A percentile compares a stretch with the other conserved stretches of the same genome.
Conservation (phyloP, 2,888 invertebrate genomes). For the Octodonta nipae region DNA sequence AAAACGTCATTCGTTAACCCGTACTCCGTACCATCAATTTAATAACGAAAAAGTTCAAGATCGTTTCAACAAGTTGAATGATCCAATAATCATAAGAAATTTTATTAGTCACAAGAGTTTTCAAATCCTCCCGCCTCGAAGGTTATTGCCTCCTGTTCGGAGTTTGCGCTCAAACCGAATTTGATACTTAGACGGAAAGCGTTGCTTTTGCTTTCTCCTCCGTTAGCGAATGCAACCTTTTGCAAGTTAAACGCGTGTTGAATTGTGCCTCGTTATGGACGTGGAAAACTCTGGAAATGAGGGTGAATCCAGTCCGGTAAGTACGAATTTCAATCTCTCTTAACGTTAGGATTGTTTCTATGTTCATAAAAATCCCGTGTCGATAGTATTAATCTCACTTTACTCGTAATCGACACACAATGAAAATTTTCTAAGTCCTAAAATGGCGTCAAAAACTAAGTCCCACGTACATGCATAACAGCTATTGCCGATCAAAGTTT, state of each 20-base stretch:
- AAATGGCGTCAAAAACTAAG: constrained; percentile 74
- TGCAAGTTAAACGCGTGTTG: background rate
- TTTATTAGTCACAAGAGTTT: too few relatives aligned
- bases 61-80: too few relatives aligned
- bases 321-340: constrained; percentile 33
- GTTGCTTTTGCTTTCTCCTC: constrained; percentile 17
- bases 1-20: too few relatives aligned
- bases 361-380: constrained; percentile 14
- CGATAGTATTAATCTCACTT: constrained; percentile 23
- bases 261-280: constrained; percentile 47
- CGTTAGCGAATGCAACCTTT: constrained; percentile 13
- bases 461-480: constrained; percentile 37
- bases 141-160: too few relatives aligned
- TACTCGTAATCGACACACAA: constrained; percentile 37
- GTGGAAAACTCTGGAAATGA: constrained; percentile 49
- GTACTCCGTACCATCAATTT: too few relatives aligned
- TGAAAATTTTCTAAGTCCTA: constrained; percentile 59
- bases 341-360: constrained; percentile 15
- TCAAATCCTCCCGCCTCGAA: too few relatives aligned
- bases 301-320: constrained; percentile 47
- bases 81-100: too few relatives aligned
- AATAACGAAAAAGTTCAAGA: too few relatives aligned
- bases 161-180: constrained; percentile 50
- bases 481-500: background rate
- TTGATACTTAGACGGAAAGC: constrained; percentile 42